These are phyloP conservation scores for Anagrus nilaparvatae DNA, from an alignment of 1,140 invertebrate species.

Conservation along the genomic window DNA sequence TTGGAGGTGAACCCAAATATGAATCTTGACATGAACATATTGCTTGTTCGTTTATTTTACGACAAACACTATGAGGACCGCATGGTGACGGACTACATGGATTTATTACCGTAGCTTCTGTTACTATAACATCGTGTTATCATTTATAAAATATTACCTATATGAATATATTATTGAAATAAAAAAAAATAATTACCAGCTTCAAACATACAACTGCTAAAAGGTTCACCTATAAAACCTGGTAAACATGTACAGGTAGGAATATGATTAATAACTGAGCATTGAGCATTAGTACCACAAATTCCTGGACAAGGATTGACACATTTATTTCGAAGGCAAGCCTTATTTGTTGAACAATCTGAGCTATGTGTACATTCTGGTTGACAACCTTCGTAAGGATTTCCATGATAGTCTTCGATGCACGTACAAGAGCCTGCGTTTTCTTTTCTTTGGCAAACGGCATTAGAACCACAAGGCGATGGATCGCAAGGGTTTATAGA, in stretches of 20 bases:
- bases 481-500: constrained; percentile 43
- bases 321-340: constrained; percentile 50
- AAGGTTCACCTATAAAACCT: constrained; percentile 50
- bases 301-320: constrained; percentile 49
- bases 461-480: constrained; percentile 49
- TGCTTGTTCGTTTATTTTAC: constrained; percentile 40
- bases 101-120: constrained; percentile 22
- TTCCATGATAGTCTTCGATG: constrained; percentile 45
- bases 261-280: constrained; percentile 53
- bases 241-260: constrained; percentile 53
- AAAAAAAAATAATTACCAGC: constrained; percentile 13
- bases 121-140: background rate
- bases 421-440: constrained; percentile 45
- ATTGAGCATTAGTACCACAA: constrained; percentile 46
- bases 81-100: constrained; percentile 46
- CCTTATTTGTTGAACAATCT: constrained; percentile 48
- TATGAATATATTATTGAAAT: background rate
- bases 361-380: constrained; percentile 49
- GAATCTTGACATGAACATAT: constrained; percentile 47
- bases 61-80: constrained; percentile 47
- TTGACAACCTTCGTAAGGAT: constrained; percentile 46
- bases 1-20: constrained; percentile 50
- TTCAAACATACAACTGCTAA: constrained; percentile 38
- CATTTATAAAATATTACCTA: background rate
- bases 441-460: constrained; percentile 42